phyloP scores from a whole-genome alignment of 2,113 vertebrate species.

The Caracal caracal region DNA sequence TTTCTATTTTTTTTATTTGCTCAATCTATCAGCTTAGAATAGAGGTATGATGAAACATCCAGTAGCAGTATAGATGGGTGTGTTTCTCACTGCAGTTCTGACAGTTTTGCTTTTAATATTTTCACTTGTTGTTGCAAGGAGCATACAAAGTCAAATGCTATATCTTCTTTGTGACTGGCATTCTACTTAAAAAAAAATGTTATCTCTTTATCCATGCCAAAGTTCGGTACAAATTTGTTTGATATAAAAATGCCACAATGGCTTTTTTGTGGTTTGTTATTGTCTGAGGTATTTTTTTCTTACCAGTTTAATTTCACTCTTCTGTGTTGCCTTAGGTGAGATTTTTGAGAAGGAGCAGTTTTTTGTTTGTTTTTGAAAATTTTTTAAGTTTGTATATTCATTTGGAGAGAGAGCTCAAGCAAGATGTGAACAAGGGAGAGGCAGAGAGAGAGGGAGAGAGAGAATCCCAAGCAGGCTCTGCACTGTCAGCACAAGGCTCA shows the following conservation, averaged over 20 bases:
- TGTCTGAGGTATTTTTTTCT: neutral
- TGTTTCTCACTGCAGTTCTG: neutral
- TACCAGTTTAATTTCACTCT: neutral
- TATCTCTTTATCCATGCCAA: neutral
- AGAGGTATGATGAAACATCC: neutral
- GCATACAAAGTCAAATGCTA: neutral
- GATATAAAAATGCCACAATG: neutral
- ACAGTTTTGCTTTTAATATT: neutral
- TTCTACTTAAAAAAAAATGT: neutral
- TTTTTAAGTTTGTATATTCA: no score
- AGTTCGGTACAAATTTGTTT: neutral
- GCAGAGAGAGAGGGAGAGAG: no score
- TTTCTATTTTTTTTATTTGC: neutral
- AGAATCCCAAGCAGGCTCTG: no score
- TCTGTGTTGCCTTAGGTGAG: neutral
- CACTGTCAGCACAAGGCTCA: no score
- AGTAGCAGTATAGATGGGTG: neutral
- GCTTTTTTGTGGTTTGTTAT: neutral
- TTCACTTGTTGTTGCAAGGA: neutral
- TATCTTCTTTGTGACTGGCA: neutral
- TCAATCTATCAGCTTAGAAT: neutral
- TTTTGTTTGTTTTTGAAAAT: neutral
- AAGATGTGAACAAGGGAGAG: no score
- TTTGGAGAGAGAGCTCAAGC: no score
- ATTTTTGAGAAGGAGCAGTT: neutral